Percentiles rank a stretch among this genome's conserved stretches.
phyloP scores from a whole-genome alignment of 2,888 invertebrate genomes.

The Nomada fabriciana region DNA sequence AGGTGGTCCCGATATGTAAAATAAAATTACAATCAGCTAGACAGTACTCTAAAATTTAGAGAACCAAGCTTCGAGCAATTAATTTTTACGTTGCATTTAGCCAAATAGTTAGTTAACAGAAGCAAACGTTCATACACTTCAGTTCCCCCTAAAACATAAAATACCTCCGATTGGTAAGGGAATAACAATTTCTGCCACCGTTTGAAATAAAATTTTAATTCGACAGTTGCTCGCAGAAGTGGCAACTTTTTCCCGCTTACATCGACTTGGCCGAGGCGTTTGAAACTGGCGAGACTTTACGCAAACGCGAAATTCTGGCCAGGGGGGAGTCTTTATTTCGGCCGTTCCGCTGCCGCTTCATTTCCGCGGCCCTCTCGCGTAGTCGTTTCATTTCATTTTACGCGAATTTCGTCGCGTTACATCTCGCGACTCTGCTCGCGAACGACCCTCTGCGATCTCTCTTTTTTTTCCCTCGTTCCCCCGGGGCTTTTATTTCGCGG shows the following conservation, averaged over 20 bases:
- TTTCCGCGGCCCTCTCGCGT: constrained; percentile 15
- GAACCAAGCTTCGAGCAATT: too few relatives aligned
- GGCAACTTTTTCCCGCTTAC: neutral
- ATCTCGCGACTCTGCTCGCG: constrained; percentile 44
- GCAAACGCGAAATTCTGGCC: constrained; percentile 11
- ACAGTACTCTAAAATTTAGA: too few relatives aligned
- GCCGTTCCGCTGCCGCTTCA: constrained; percentile 35
- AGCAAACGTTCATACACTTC: too few relatives aligned
- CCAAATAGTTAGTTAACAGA: too few relatives aligned
- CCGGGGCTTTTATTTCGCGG: constrained; percentile 44
- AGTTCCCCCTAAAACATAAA: too few relatives aligned
- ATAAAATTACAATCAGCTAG: too few relatives aligned
- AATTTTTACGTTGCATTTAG: too few relatives aligned
- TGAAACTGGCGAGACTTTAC: neutral
- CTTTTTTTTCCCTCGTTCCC: neutral
- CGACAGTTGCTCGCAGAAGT: neutral
- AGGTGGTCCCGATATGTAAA: too few relatives aligned
- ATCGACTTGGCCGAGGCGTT: neutral
- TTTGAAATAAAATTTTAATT: too few relatives aligned
- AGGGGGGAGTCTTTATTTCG: constrained; percentile 19
- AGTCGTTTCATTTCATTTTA: constrained; percentile 55
- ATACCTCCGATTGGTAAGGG: too few relatives aligned
- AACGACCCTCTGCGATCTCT: constrained; percentile 26
- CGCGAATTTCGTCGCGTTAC: constrained; percentile 36
- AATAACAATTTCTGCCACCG: too few relatives aligned